These are phyloP conservation scores for Meandrusa payeni DNA, from an alignment of 2,888 invertebrate species.

Conservation along the genomic window DNA sequence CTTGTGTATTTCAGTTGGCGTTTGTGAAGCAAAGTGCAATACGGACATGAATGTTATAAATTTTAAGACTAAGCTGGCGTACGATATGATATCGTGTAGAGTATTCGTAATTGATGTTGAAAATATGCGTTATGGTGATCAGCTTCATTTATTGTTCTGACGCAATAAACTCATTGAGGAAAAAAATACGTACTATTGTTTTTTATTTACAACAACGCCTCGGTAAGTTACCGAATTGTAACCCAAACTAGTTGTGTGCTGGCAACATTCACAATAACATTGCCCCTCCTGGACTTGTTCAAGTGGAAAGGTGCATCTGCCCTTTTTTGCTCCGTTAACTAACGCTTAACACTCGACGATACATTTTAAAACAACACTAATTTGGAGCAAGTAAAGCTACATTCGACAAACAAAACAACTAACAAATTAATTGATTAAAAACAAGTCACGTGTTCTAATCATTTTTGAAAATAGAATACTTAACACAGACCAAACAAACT, in stretches of 20 bases:
- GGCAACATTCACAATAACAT: constrained; percentile 33
- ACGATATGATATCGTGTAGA: constrained; percentile 73
- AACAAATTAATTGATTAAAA: too few relatives aligned
- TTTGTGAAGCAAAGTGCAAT: constrained; percentile 74
- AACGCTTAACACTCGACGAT: constrained; percentile 6
- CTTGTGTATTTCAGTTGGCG: constrained; percentile 61
- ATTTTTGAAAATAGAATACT: too few relatives aligned
- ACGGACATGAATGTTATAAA: constrained; percentile 71
- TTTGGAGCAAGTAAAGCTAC: too few relatives aligned
- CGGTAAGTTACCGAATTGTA: constrained; percentile 49
- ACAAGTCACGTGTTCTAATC: too few relatives aligned
- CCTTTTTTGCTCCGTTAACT: constrained; percentile 26
- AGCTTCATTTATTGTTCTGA: constrained; percentile 80
- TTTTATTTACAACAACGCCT: constrained; percentile 52
- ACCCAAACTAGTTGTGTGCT: constrained; percentile 47
- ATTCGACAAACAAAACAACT: too few relatives aligned
- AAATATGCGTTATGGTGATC: constrained; percentile 80
- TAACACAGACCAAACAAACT: constrained; percentile 11
- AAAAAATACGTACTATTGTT: constrained; percentile 58
- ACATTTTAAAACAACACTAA: too few relatives aligned
- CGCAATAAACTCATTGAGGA: constrained; percentile 79
- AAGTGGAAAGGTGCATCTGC: constrained; percentile 43
- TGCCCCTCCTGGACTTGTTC: constrained; percentile 41
- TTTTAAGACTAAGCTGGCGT: constrained; percentile 60
- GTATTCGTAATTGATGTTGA: constrained; percentile 79